Base-by-base conservation (phyloP, 2,888 invertebrate species). In the Platycnemis pennipes region DNA sequence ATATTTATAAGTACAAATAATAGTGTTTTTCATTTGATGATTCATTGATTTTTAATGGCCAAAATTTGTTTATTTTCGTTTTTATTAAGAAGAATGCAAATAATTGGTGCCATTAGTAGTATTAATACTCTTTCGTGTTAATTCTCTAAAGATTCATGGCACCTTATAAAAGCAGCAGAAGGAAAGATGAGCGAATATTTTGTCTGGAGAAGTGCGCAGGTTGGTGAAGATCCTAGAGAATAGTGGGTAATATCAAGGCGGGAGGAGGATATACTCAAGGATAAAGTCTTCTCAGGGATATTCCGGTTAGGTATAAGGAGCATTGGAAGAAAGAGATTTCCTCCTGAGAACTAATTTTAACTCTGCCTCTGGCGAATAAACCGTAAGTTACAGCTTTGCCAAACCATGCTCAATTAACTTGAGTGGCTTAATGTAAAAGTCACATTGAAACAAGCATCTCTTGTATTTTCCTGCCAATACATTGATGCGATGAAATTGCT, bases 391-490 rank as follows among this genome's bases (percentile, higher is more conserved):
- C 56, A 13, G 56, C 89, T 42, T 42, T 63, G 37, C 63, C 89
- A 56, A 89, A 63, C 42, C 56, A 4, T 56, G 56, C 63, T 89
- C 63, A 89, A 89, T 89, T 63, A 89, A 89, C 89, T 56, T 42
- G 89, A 89, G 89, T 89, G 89, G 46, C 56, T 56, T 42, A 42
- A 56, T 63, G 63, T 89, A 89, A 89, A 89, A 37, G 56, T 56
- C 89, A 11, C 53, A 89, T 37, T 56, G 63, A 89, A 89, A 56
- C 89, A 89, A 56, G 56, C 89, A 89, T 0, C 56, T 26, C 37
- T 44, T 56, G 42, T 26, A 63, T 89, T 56, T 8, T 8, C 13
- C 42, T 56, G 37, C 42, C 26, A 89, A 56, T 22, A 56, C 44
- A 56, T 31, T 42, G 56, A 42, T 56, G 89, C 56, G 89, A 22